Base-by-base conservation (phyloP, 2,888 invertebrate species). In the Agrenia bidenticulata region DNA sequence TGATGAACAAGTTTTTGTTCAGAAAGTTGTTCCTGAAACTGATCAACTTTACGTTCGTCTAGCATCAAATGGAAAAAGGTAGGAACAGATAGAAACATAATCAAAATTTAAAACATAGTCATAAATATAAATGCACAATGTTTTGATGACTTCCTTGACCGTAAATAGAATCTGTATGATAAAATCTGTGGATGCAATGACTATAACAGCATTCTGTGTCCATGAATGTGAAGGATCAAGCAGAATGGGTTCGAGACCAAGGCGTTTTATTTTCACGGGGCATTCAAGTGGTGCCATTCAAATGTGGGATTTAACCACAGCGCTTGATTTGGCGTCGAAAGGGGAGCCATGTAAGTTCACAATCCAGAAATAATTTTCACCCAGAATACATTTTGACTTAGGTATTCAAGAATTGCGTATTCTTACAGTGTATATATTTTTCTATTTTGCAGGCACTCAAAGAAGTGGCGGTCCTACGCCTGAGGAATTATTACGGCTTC, bases 241-340 rank as follows among this genome's bases (percentile, higher is more conserved):
- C 77, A 85, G 97, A 17, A 91, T 93, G 89, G 93, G 92, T 1
- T 91, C 92, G 11, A 82, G 90, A 60, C 94, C 94, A 7, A 84
- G 94, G 2, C 82, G 97, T 50, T 89, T 94, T 78, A 87, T 96
- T 77, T 88, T 96, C 73, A 94, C 94, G 26, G 96, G 95, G 0
- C 95, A 95, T 79, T 88, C 90, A 42, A 94, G 91, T 74, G 95
- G 96, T 55, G 90, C 90, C 49, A 89, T 95, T 67, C 95, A 95
- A 82, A 94, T 98, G 91, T 99, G 98, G 97, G 98, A 99, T 83
- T 84, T 99, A 67, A 95, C 95, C 15, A 97, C 94, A 11, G 96
- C 94, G 15, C 83, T 98, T 60, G 94, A 96, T 81, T 85, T 89
- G 73, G 84, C 86, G 17, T 82, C 83, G 64, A 79, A 78, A 75